phyloP scores from a whole-genome alignment of 2,797 vertebrate genomes.

The Pampus argenteus region DNA sequence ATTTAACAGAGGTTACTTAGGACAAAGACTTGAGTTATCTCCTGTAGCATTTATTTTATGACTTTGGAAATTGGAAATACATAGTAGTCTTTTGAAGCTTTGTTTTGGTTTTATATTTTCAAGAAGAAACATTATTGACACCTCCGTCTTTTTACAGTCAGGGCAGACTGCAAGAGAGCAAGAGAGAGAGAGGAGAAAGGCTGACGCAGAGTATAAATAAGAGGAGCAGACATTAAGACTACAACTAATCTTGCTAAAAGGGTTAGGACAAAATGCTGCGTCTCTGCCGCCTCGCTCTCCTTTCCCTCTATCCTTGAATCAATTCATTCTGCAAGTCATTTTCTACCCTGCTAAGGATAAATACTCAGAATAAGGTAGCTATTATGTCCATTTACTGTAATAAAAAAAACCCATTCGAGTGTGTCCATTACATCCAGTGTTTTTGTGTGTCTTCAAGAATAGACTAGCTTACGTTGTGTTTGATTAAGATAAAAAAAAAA shows the following conservation, averaged over 20 bases:
- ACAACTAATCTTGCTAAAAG: conserved; percentile 88
- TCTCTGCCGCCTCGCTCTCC: conserved; percentile 57
- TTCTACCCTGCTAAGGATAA: conserved; percentile 67
- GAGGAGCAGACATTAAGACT: conserved; percentile 80
- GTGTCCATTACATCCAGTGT: conserved; percentile 33
- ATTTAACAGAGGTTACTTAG: neutral
- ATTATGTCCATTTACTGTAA: conserved; percentile 66
- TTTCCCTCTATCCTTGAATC: conserved; percentile 65
- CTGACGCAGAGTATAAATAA: conserved; percentile 85
- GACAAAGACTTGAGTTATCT: neutral
- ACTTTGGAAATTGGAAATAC: conserved; percentile 1
- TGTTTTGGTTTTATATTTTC: conserved; percentile 13
- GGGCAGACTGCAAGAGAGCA: conserved; percentile 26
- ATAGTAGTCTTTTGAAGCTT: too few relatives aligned
- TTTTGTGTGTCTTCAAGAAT: conserved; percentile 36
- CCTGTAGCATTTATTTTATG: neutral
- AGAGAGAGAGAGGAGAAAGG: conserved; percentile 41
- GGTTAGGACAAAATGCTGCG: conserved; percentile 80
- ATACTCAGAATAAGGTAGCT: conserved; percentile 58
- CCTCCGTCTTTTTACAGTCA: conserved; percentile 45
- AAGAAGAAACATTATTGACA: conserved; percentile 40
- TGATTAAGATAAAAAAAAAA: conserved; percentile 39
- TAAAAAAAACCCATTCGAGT: conserved; percentile 43
- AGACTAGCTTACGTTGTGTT: conserved; percentile 38
- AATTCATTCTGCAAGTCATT: conserved; percentile 72